phyloP scores from a whole-genome alignment of 2,113 vertebrate species.

The Ctenomys sociabilis region DNA sequence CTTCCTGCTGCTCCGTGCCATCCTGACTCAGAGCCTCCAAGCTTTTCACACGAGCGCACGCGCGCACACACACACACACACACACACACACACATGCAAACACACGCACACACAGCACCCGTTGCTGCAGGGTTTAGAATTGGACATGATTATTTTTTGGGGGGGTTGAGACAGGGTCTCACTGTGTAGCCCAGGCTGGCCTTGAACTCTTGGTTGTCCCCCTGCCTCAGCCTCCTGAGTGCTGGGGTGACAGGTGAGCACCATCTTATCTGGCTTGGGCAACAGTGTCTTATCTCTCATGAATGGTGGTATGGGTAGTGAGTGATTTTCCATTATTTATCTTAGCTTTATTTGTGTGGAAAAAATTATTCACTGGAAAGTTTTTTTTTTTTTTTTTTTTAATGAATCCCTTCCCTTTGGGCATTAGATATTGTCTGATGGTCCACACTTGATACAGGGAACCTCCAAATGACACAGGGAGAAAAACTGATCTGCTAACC shows the following conservation, averaged over 20 bases:
- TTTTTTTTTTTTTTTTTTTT: neutral
- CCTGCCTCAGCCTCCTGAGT: neutral
- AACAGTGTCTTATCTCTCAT: conserved; percentile 41
- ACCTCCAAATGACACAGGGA: too few relatives aligned
- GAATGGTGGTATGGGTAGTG: neutral
- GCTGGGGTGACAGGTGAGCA: neutral
- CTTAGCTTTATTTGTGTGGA: neutral
- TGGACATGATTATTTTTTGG: neutral
- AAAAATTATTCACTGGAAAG: conserved; percentile 52
- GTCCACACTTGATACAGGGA: too few relatives aligned
- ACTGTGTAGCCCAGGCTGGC: neutral
- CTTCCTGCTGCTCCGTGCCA: neutral
- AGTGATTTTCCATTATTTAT: neutral
- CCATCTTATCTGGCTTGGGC: neutral
- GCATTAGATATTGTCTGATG: too few relatives aligned
- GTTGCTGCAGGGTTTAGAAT: neutral
- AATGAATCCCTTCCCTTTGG: too few relatives aligned
- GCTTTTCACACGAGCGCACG: too few relatives aligned
- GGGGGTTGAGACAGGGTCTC: neutral
- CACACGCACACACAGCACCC: neutral
- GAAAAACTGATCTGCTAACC: too few relatives aligned
- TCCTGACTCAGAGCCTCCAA: neutral
- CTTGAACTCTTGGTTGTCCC: neutral
- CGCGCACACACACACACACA: too few relatives aligned
- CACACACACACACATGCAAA: too few relatives aligned